Evolutionary conservation across 2,888 invertebrate species (phyloP), one percentile per base, ranked within the genome.

Genomic region (Drosophila borealis): DNA sequence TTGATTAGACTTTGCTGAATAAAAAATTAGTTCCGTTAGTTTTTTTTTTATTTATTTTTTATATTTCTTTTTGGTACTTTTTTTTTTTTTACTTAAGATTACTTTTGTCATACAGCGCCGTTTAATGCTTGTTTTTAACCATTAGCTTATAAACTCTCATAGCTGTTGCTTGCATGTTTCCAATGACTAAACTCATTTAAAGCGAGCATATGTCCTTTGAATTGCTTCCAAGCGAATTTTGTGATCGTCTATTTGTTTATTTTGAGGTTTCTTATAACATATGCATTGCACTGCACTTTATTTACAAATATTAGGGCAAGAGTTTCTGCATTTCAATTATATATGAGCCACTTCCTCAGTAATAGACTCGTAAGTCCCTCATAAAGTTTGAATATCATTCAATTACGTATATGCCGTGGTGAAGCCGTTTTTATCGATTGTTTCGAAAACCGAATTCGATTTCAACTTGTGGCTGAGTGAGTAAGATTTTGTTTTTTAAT

Each of bases 351-450:
- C 39, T 19, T 36, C 14, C 39, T 42, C 41, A 55, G 65, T 54
- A 53, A 54, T 45, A 46, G 62, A 68, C 59, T 64, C 70, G 70
- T 56, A 60, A 72, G 74, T 73, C 70, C 61, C 70, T 69, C 53
- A 69, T 64, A 68, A 77, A 67, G 55, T 78, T 71, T 74, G 89
- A 90, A 89, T 88, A 87, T 89, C 69, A 82, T 88, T 90, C 88
- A 77, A 68, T 89, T 90, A 88, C 88, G 88, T 88, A 88, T 90
- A 78, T 88, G 67, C 55, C 70, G 78, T 74, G 60, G 33, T 61
- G 50, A 45, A 59, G 45, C 69, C 69, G 62, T 59, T 73, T 57
- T 51, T 44, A 51, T 78, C 50, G 60, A 54, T 71, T 53, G 14
- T 62, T 66, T 69, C 46, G 44, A 59, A 33, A 33, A 39, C 29